Percentiles rank a stretch among this genome's conserved stretches.
Conservation (phyloP, 2,113 vertebrate species). For the Cephalopholis sonnerati region DNA sequence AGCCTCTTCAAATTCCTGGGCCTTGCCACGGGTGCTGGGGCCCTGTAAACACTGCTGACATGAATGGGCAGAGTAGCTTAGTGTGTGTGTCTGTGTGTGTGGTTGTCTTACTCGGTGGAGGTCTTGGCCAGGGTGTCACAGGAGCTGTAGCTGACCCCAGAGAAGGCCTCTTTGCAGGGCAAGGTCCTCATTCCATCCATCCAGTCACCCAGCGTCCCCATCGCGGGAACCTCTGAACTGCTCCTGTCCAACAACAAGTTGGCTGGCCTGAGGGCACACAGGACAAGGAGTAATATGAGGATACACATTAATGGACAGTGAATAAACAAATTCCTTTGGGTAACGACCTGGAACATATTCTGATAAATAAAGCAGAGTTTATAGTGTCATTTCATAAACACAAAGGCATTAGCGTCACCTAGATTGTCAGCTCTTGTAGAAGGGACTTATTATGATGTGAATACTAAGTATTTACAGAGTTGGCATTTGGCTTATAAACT, state of each 20-base stretch:
- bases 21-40: constrained; percentile 40
- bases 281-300: constrained; percentile 1
- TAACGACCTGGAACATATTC: neutral
- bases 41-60: constrained; percentile 59
- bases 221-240: constrained; percentile 89
- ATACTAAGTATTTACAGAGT: neutral
- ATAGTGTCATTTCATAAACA: constrained; percentile 16
- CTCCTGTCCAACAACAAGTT: constrained; percentile 97
- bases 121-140: constrained; percentile 98
- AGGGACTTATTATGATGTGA: neutral
- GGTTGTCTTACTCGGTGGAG: constrained; percentile 92
- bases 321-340: neutral
- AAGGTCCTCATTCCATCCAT: constrained; percentile 92
- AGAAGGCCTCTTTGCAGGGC: constrained; percentile 96
- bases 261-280: constrained; percentile 86
- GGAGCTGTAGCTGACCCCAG: constrained; percentile 95
- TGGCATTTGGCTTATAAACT: neutral
- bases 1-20: constrained; percentile 55
- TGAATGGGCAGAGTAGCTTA: constrained; percentile 56
- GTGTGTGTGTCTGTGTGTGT: constrained; percentile 50
- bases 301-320: neutral
- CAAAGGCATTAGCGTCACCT: neutral
- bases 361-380: constrained; percentile 6
- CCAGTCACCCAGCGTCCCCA: constrained; percentile 91
- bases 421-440: constrained; percentile 11